A percentile compares a stretch with the other conserved stretches of the same genome.
phyloP scores from a whole-genome alignment of 2,888 invertebrate species.

The Drosophila pegasa region DNA sequence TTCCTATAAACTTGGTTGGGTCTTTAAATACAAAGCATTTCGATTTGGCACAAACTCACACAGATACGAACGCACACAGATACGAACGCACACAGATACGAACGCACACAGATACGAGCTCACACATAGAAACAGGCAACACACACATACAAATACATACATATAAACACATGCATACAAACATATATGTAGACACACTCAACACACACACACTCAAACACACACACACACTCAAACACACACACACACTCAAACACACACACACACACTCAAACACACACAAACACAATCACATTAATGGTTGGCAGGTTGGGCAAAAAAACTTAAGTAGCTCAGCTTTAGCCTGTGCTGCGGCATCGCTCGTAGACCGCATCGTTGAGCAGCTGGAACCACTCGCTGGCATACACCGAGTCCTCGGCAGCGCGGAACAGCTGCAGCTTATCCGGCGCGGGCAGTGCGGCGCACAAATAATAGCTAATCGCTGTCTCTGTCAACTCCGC shows the following conservation, averaged over 20 bases:
- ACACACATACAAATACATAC: neutral
- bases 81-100: neutral
- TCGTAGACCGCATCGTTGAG: slow-evolving; percentile 83
- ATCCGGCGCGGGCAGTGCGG: slow-evolving; percentile 71
- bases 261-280: slow-evolving; percentile 13
- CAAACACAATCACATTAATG: slow-evolving; percentile 25
- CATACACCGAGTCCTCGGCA: slow-evolving; percentile 82
- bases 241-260: neutral
- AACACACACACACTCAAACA: neutral
- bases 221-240: slow-evolving; percentile 4
- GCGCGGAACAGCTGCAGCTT: slow-evolving; percentile 82
- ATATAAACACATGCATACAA: slow-evolving; percentile 12
- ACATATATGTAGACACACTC: too few species aligned
- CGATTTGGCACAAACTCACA: slow-evolving; percentile 37
- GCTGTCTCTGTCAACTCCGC: slow-evolving; percentile 83
- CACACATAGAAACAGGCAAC: slow-evolving; percentile 9
- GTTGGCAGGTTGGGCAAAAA: slow-evolving; percentile 21
- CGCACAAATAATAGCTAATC: slow-evolving; percentile 84
- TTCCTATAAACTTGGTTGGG: slow-evolving; percentile 50
- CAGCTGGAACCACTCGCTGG: slow-evolving; percentile 84
- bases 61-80: slow-evolving; percentile 13
- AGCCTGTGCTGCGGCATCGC: slow-evolving; percentile 77
- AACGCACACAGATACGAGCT: neutral
- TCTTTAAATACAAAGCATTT: slow-evolving; percentile 30
- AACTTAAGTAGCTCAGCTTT: slow-evolving; percentile 39